Base-by-base conservation (phyloP, 2,888 invertebrate genomes). In the Alsophila aescularia region DNA sequence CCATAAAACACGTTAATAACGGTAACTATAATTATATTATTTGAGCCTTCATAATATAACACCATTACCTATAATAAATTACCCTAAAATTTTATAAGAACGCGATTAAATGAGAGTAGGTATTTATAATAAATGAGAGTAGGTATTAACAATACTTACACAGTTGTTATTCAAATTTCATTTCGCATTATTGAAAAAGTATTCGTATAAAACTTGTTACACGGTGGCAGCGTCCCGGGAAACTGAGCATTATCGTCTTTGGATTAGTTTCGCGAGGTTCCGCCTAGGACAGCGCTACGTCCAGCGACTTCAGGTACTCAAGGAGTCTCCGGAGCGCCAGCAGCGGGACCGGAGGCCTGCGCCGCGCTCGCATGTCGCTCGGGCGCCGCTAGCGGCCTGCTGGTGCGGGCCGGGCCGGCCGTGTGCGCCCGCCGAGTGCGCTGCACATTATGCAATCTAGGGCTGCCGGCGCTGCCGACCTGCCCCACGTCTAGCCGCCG, bases 401-500 rank as follows among this genome's bases (percentile, higher is more conserved):
- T 60, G 66, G 43, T 43, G 58, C 60, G 32, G 62, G 61, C 64
- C 66, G 58, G 64, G 64, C 62, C 69, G 70, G 59, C 60, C 60
- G 63, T 39, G 66, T 56, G 62, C 54, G 52, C 66, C 58, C 70
- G 70, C 74, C 70, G 76, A 78, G 77, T 79, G 73, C 80, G 73
- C 71, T 66, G 79, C 78, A 78, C 89, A 87, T 89, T 84, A 85
- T 87, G 89, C 88, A 88, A 87, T 75, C 70, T 73, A 65, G 75
- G 72, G 73, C 76, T 73, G 77, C 79, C 87, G 88, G 88, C 88
- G 73, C 76, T 73, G 77, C 79, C 87, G 88, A 89, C 88, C 87
- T 87, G 90, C 90, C 90, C 85, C 81, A 89, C 90, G 89, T 83
- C 90, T 85, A 79, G 79, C 81, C 80, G 79, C 73, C 78, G 79